Evolutionary conservation across 1,140 invertebrate species (phyloP).

Genomic region (Mactra quadrangularis): DNA sequence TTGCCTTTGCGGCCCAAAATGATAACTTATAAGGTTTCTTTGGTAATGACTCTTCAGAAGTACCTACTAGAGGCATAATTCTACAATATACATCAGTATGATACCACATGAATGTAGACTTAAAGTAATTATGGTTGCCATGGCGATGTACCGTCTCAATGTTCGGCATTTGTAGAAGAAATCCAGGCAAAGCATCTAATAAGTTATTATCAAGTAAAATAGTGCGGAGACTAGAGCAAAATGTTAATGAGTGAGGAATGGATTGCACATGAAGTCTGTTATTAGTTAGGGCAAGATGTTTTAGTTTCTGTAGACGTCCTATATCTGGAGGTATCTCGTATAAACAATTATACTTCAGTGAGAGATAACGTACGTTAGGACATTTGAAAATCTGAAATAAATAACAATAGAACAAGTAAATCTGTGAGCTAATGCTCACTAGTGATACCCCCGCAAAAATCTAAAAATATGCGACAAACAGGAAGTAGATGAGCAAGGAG

Average conservation of each 20-base stretch:
- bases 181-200: slow-evolving; percentile 85
- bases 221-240: slow-evolving; percentile 82
- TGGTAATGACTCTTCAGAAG: slow-evolving; percentile 32
- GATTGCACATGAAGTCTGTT: slow-evolving; percentile 84
- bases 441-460: too few species aligned
- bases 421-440: too few species aligned
- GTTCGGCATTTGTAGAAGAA: slow-evolving; percentile 83
- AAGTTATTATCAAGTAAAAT: slow-evolving; percentile 85
- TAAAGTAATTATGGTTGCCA: slow-evolving; percentile 86
- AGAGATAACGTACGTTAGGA: slow-evolving; percentile 82
- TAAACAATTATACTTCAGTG: slow-evolving; percentile 85
- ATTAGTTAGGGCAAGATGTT: slow-evolving; percentile 84
- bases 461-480: too few species aligned
- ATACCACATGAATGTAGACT: slow-evolving; percentile 86
- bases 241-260: slow-evolving; percentile 84
- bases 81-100: slow-evolving; percentile 85
- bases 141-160: slow-evolving; percentile 85
- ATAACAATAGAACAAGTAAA: slow-evolving; percentile 12
- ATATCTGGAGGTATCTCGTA: slow-evolving; percentile 84
- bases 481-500: too few species aligned
- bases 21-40: slow-evolving; percentile 77
- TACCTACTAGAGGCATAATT: slow-evolving; percentile 79
- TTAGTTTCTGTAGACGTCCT: slow-evolving; percentile 83
- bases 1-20: slow-evolving; percentile 82
- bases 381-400: slow-evolving; percentile 84